A percentile compares a stretch with the other conserved stretches of the same genome.
These are phyloP conservation scores for Diplodus puntazzo DNA, from an alignment of 2,797 vertebrate genomes.

Conservation along the genomic window DNA sequence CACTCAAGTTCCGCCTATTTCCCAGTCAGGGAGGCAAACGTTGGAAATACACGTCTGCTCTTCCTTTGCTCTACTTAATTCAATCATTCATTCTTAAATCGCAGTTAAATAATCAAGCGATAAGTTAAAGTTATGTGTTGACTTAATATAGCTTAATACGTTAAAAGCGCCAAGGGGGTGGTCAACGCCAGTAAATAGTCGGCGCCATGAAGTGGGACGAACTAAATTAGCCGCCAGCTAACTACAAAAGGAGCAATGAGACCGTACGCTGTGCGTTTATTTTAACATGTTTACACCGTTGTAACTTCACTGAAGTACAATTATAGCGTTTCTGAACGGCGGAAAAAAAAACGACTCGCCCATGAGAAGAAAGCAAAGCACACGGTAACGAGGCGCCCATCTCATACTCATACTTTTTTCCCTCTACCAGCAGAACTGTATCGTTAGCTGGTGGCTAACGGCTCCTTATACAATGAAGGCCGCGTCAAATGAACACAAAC, in stretches of 20 bases:
- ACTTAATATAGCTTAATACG: rapidly evolving
- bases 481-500: slow-evolving; percentile 50
- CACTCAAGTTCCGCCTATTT: slow-evolving; percentile 69
- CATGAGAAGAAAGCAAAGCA: not conserved
- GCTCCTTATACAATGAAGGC: slow-evolving; percentile 70
- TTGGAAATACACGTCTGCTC: slow-evolving; percentile 50
- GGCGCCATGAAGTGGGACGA: slow-evolving; percentile 75
- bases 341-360: rapidly evolving
- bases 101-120: rapidly evolving
- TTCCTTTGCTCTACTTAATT: not conserved
- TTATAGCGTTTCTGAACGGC: rapidly evolving
- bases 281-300: not conserved
- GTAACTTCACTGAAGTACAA: rapidly evolving
- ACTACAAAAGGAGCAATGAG: slow-evolving; percentile 59
- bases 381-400: slow-evolving; percentile 16
- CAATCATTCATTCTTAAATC: rapidly evolving
- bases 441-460: slow-evolving; percentile 75
- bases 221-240: slow-evolving; percentile 73
- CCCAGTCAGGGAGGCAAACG: slow-evolving; percentile 37
- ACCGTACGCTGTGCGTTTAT: too few relatives aligned
- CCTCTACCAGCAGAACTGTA: slow-evolving; percentile 43
- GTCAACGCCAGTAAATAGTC: slow-evolving; percentile 74
- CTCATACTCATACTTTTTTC: slow-evolving; percentile 54
- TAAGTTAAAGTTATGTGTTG: not conserved
- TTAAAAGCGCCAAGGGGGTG: slow-evolving; percentile 51